Evolutionary conservation across 2,888 invertebrate species (phyloP), one percentile per base, ranked within the genome.

Genomic region (Marronus borbonicus): DNA sequence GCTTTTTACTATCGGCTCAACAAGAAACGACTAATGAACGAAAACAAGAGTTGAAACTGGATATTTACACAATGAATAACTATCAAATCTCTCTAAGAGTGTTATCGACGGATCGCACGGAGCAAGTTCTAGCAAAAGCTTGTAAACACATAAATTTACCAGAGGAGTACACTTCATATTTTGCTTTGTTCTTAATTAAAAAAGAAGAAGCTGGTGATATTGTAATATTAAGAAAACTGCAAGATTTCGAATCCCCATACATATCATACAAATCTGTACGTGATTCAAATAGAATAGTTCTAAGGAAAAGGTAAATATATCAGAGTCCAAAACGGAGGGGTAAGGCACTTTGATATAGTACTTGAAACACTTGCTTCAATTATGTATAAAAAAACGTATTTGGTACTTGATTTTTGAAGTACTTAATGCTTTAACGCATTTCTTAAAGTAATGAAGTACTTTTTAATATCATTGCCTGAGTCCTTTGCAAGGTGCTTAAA

Each of bases 211-310:
- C 92, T 84, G 92, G 93, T 85, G 92, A 93, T 62, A 90, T 93
- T 85, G 90, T 92, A 90, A 93, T 97, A 84, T 90, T 98, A 80
- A 93, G 98, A 83, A 96, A 96, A 88, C 90, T 99, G 81, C 96
- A 98, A 90, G 96, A 98, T 88, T 99, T 98, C 91, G 99, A 99
- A 91, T 97, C 98, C 82, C 98, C 99, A 0, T 96, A 95, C 89
- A 95, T 98, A 89, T 97, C 98, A 76, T 93, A 96, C 83, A 95
- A 95, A 87, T 93, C 94, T 88, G 92, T 95, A 79, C 93, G 93
- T 80, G 93, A 93, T 81, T 93, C 93, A 86, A 94, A 88, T 81
- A 87, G 94, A 90, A 93, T 98, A 88, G 93, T 97, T 81, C 90
- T 98, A 82, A 92, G 97, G 84, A 98, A 96, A 91, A 95, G 94